These are phyloP conservation scores for Lepidurus packardi DNA, from an alignment of 1,140 invertebrate genomes.

Conservation along the genomic window DNA sequence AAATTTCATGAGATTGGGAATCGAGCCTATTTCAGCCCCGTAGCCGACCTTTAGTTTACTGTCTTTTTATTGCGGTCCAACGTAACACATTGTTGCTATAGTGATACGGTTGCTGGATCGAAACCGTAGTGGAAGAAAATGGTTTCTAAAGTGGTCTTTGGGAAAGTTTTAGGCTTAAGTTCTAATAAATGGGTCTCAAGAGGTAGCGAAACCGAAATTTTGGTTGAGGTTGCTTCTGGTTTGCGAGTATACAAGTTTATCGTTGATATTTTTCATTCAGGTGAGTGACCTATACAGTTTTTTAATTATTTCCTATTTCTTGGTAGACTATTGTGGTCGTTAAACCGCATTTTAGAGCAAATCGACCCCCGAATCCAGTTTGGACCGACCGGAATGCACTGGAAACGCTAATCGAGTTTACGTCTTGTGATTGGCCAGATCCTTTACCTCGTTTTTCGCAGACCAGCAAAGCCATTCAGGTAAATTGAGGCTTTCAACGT, in stretches of 20 bases:
- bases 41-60: neutral
- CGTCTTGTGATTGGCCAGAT: neutral
- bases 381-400: neutral
- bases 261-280: neutral
- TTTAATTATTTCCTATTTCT: neutral
- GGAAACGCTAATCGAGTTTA: neutral
- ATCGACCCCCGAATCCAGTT: neutral
- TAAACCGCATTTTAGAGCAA: neutral
- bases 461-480: neutral
- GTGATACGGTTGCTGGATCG: neutral
- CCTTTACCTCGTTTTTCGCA: neutral
- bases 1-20: slow-evolving; percentile 29
- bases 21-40: neutral
- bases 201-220: neutral
- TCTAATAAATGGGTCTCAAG: neutral
- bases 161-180: neutral
- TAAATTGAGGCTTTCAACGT: neutral
- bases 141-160: neutral
- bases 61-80: neutral
- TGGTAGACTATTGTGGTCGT: neutral
- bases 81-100: neutral
- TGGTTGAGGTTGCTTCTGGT: neutral
- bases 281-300: neutral
- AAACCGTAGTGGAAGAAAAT: neutral
- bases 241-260: neutral